Percentiles rank a stretch among this genome's conserved stretches.
Conservation (phyloP, 2,888 invertebrate genomes). For the Epistrophella euchroma region DNA sequence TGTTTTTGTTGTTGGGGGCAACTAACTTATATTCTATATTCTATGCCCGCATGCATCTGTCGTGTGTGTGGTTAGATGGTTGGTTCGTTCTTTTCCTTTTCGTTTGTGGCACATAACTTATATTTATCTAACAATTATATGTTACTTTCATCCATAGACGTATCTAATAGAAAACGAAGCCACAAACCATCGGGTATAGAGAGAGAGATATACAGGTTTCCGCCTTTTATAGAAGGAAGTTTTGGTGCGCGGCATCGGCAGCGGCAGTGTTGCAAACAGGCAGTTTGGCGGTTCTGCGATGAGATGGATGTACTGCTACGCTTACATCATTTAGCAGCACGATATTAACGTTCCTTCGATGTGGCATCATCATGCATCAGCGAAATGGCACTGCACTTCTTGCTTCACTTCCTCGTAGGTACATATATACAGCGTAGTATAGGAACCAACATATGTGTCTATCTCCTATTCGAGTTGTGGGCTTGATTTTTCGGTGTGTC, state of each 20-base stretch:
- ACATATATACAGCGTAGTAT: not conserved
- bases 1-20: slow-evolving; percentile 15
- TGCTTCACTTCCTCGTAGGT: slow-evolving; percentile 60
- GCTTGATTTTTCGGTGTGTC: slow-evolving; percentile 18
- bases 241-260: not conserved
- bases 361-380: slow-evolving; percentile 76
- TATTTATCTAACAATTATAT: slow-evolving; percentile 76
- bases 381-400: slow-evolving; percentile 74
- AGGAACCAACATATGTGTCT: not conserved
- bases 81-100: slow-evolving; percentile 72
- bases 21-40: slow-evolving; percentile 27
- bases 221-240: slow-evolving; percentile 53
- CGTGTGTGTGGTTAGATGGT: slow-evolving; percentile 23
- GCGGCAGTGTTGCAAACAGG: slow-evolving; percentile 10
- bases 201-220: slow-evolving; percentile 67
- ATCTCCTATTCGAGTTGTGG: not conserved
- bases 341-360: slow-evolving; percentile 72
- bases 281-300: slow-evolving; percentile 55
- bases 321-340: slow-evolving; percentile 76
- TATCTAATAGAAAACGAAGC: slow-evolving; percentile 72
- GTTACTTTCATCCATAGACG: slow-evolving; percentile 75
- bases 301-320: slow-evolving; percentile 75
- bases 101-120: slow-evolving; percentile 73
- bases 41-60: slow-evolving; percentile 44
- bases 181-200: not conserved